phyloP scores from a whole-genome alignment of 1,140 invertebrate species.

The Drosophila arizonae region DNA sequence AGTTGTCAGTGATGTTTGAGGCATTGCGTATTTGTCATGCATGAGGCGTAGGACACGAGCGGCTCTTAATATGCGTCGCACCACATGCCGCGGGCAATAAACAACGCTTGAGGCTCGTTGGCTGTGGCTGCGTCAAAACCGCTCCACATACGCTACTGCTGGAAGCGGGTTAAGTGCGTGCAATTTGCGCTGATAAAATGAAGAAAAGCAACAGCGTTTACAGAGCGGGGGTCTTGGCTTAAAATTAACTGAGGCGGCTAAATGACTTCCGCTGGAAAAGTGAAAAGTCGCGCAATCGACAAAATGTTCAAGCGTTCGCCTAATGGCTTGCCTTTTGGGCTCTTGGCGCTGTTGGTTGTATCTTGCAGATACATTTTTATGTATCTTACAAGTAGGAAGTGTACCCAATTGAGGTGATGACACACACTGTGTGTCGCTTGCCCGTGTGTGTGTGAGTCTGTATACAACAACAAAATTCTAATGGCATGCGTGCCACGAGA shows the following conservation, averaged over 20 bases:
- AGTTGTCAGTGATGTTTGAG: conserved; percentile 1
- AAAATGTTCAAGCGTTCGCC: conserved; percentile 37
- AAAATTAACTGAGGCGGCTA: conserved; percentile 56
- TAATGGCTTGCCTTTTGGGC: conserved; percentile 46
- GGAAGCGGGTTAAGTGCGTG: conserved; percentile 79
- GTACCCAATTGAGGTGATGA: conserved; percentile 81
- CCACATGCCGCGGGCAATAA: conserved; percentile 38
- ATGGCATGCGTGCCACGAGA: conserved; percentile 52
- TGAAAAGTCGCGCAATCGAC: conserved; percentile 62
- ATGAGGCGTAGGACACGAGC: conserved; percentile 36
- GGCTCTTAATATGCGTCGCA: conserved; percentile 51
- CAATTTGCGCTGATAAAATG: conserved; percentile 72
- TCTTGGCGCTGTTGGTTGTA: conserved; percentile 39
- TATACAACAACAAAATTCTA: conserved; percentile 67
- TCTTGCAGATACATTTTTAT: conserved; percentile 72
- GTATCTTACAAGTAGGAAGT: conserved; percentile 77
- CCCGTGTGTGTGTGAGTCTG: conserved; percentile 31
- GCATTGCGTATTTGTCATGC: conserved; percentile 41
- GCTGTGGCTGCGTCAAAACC: conserved; percentile 39
- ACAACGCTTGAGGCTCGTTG: conserved; percentile 25
- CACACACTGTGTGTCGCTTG: conserved; percentile 60
- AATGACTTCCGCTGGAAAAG: conserved; percentile 72
- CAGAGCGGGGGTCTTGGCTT: not conserved
- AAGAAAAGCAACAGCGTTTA: not conserved
- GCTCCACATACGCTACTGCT: conserved; percentile 71